Percentiles rank a stretch among this genome's conserved stretches.
These are phyloP conservation scores for Enteromius unitaeniatus DNA, from an alignment of 2,797 vertebrate species.

Conservation along the genomic window DNA sequence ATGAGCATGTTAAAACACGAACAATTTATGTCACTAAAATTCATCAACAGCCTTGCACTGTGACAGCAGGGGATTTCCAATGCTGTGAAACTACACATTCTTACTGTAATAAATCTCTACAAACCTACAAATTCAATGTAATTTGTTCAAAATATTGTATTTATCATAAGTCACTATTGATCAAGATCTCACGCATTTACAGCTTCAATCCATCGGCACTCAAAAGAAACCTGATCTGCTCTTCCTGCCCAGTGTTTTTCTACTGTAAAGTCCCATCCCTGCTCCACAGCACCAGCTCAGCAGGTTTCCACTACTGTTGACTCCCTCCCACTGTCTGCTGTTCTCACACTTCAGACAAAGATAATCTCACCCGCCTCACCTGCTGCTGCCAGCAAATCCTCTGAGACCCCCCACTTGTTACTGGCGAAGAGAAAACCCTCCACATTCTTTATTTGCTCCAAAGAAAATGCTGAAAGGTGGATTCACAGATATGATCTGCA, in stretches of 20 bases:
- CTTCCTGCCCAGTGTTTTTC: conserved; percentile 8
- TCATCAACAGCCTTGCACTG: conserved; percentile 29
- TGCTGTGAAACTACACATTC: background rate
- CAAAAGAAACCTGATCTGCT: conserved; percentile 32
- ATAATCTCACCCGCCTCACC: conserved; percentile 15
- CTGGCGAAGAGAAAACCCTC: background rate
- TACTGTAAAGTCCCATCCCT: background rate
- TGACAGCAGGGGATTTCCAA: conserved; percentile 49
- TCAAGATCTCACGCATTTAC: conserved; percentile 33
- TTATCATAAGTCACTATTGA: conserved; percentile 37
- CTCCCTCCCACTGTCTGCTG: conserved; percentile 35
- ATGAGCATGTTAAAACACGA: conserved; percentile 55
- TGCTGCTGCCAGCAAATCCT: conserved; percentile 10
- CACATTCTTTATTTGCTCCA: conserved; percentile 18
- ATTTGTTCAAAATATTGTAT: conserved; percentile 27
- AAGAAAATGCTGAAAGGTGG: conserved; percentile 27
- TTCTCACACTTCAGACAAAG: conserved; percentile 34
- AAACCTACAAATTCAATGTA: conserved; percentile 12
- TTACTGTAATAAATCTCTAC: conserved; percentile 26
- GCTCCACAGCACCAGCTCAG: conserved; percentile 24
- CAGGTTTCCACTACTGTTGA: conserved; percentile 22
- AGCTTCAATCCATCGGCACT: conserved; percentile 10
- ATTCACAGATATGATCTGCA: conserved; percentile 29
- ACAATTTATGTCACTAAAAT: conserved; percentile 48
- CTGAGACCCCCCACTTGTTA: conserved; percentile 29